Percentiles rank a stretch among this genome's conserved stretches.
Evolutionary conservation across 2,888 invertebrate species (phyloP).

Genomic region (Conomelus anceps): DNA sequence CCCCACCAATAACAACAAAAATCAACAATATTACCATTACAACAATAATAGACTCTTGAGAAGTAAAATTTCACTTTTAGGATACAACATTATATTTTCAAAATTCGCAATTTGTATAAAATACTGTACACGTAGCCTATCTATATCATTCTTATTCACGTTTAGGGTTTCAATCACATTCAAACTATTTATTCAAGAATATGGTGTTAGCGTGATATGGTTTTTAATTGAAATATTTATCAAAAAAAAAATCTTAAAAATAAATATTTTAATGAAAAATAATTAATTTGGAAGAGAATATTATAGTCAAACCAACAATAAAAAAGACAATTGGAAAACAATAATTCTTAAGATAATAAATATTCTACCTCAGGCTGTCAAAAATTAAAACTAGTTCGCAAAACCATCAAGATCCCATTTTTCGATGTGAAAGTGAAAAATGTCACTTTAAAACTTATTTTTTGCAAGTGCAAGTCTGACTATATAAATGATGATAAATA

Average conservation of each 20-base stretch:
- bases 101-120: not conserved
- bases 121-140: not conserved
- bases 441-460: not conserved
- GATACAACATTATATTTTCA: not conserved
- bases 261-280: not conserved
- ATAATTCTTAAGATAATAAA: not conserved
- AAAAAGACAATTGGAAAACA: not conserved
- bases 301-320: not conserved
- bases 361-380: not conserved
- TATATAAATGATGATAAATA: not conserved
- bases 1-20: not conserved
- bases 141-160: not conserved
- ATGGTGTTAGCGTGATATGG: not conserved
- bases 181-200: too few relatives aligned
- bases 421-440: not conserved
- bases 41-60: not conserved
- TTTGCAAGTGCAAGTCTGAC: too few relatives aligned
- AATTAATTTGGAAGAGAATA: not conserved
- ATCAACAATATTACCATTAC: not conserved
- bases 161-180: not conserved
- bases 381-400: not conserved
- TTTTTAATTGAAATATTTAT: too few relatives aligned
- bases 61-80: not conserved
- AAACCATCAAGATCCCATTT: not conserved
- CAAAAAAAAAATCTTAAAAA: not conserved